Evolutionary conservation across 1,140 invertebrate species (phyloP), one percentile per base, ranked within the genome.

Genomic region (Meteorus sp.): DNA sequence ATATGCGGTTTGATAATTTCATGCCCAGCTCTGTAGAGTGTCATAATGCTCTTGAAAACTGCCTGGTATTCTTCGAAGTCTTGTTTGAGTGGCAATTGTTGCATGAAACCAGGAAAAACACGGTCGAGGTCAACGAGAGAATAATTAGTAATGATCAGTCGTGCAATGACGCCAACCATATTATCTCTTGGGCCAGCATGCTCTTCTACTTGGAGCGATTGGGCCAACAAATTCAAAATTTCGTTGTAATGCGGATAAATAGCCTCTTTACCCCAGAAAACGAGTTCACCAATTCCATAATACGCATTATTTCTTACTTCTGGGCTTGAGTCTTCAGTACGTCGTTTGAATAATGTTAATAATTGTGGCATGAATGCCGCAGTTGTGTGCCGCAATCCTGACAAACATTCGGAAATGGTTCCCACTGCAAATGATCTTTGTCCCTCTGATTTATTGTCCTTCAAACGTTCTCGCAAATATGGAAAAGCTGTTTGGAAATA

Each of bases 261-360:
- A n/a, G 73, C 64, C 45, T 86, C 83, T 68, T 85, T 86, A 37
- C 84, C 85, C 71, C 87, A 73, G 1, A 85, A 71, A 25, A 84
- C 84, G 39, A 92, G 79, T 69, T 93, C 89, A 8, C 91, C 91
- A 20, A 93, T 75, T 20, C 87, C 89, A 77, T 83, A 93, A 33
- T 89, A 86, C 0, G 87, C 82, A 76, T 93, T 94, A 67, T 89
- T 91, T 19, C 90, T 80, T 1, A 92, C 87, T 75, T 91, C 86
- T 22, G 85, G 84, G 63, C 86, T 84, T 2, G 81, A 58, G 74
- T 93, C 89, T 47, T 76, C 80, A 0, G 84, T 78, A 13, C 83
- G 81, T 53, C 73, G 79, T 11, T 89, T 75, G 59, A 91, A 85
- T 17, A 87, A 62, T 8, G 88, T 84, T 39, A 89, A 81, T 33